Base-by-base conservation (phyloP, 2,888 invertebrate species). In the Lasioglossum malachurum region DNA sequence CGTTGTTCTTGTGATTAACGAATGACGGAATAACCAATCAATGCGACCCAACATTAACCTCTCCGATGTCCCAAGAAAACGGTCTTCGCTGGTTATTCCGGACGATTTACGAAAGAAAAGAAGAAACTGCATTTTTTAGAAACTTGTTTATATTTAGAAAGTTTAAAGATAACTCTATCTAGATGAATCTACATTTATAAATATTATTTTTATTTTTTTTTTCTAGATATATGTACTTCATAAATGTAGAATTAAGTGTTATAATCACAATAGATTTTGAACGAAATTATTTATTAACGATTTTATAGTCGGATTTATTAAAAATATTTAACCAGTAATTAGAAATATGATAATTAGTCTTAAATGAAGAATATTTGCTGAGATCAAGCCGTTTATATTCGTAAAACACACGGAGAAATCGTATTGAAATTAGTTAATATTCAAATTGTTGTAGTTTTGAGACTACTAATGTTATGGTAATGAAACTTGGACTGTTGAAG, bases 1-100 rank as follows among this genome's bases (percentile, higher is more conserved):
- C 84, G 88, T 86, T 87, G 78, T 84, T 81, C 82, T 74, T 67
- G 80, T 78, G 75, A 87, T 83, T 79, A 77, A 82, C 78, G 84
- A 79, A 78, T 49, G 72, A 27, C 35, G n/a, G 64, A 57, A 19
- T 35, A 71, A 78, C 53, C 53, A 38, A 71, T 14, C 19, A 4
- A 5, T 23, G 38, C 60, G 83, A 67, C 46, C 72, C 23, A 57
- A 64, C 74, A 35, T 74, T 77, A 57, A 57, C 46, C 53, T n/a
- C 5, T n/a, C 31, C 35, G 60, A 64, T 23, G 1, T 35, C 41
- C 49, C 0, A 4, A 49, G 60, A n/a, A 41, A 31, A 38, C 23
- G 38, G 10, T n/a, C 57, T 46, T 57, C 41, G 38, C 8, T 1
- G 19, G 35, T 69, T 41, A 23, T 69, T 38, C 23, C 38, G 35